These are phyloP conservation scores for Trematomus loennbergii DNA, from an alignment of 2,113 vertebrate species.

Conservation along the genomic window DNA sequence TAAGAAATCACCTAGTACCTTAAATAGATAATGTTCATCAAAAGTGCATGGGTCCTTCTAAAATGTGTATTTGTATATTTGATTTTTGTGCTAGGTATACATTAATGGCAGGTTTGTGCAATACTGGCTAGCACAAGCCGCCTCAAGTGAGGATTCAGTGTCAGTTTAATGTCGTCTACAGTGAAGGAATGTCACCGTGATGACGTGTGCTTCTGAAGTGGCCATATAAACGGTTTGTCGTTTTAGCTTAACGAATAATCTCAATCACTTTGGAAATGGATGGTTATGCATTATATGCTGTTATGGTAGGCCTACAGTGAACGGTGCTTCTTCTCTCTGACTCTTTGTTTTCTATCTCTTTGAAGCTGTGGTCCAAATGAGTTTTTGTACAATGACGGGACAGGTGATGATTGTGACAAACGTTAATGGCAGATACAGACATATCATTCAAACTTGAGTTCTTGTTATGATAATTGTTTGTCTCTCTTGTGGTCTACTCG, in stretches of 20 bases:
- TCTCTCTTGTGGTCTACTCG: conserved; percentile 42
- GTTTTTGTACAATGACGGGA: conserved; percentile 42
- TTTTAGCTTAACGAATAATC: conserved; percentile 56
- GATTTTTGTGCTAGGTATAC: conserved; percentile 54
- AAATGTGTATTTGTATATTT: conserved; percentile 61
- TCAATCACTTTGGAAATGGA: conserved; percentile 75
- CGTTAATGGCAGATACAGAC: conserved; percentile 81
- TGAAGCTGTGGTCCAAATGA: conserved; percentile 51
- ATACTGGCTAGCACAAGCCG: conserved; percentile 62
- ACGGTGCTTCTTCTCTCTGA: conserved; percentile 76
- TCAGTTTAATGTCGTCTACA: conserved; percentile 66
- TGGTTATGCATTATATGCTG: conserved; percentile 79
- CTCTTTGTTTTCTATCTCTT: conserved; percentile 52
- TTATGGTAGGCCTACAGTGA: conserved; percentile 70
- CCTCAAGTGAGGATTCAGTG: conserved; percentile 37
- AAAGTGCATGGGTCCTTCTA: conserved; percentile 60
- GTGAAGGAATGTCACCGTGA: conserved; percentile 78
- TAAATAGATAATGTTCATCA: conserved; percentile 74
- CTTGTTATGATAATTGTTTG: conserved; percentile 1
- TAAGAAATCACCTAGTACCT: conserved; percentile 80
- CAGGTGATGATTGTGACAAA: conserved; percentile 60
- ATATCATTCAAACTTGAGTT: conserved; percentile 16
- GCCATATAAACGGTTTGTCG: conserved; percentile 73
- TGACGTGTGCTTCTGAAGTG: conserved; percentile 79
- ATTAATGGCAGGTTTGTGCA: conserved; percentile 59